Evolutionary conservation across 2,888 invertebrate genomes (phyloP), one percentile per base, ranked within the genome.

Genomic region (Molanna angustata): DNA sequence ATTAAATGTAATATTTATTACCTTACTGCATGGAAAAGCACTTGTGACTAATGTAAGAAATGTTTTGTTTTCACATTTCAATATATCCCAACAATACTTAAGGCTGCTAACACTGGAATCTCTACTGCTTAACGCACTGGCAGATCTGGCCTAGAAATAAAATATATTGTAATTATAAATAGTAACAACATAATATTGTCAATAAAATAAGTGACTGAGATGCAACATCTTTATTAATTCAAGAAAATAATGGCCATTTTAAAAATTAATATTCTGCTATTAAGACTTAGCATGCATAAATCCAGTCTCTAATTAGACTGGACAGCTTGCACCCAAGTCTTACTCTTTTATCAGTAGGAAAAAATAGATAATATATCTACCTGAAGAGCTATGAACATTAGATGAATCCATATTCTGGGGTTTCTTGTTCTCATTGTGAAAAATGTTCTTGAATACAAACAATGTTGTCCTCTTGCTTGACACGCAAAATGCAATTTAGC

Each of bases 351-450:
- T n/a, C n/a, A n/a, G n/a, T n/a, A n/a, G n/a, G n/a, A n/a, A n/a
- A n/a, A n/a, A n/a, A n/a, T n/a, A n/a, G n/a, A 43, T 31, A 52
- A 13, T 43, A 54, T 46, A 20, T 2, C 9, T 64, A 81, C 82
- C 78, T 94, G 94, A 58, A 94, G 82, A 58, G 94, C 91, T 46
- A 96, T 82, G 72, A 96, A 95, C 94, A 96, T 95, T 44, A 96
- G 80, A 74, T 96, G 95, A 60, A 96, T 90, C 96, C 95, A 95
- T 37, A 90, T 86, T 61, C 91, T 81, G 1, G 94, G 89, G 67
- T 87, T 84, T 59, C 90, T 82, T 21, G 88, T 89, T 61, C 86
- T 79, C 84, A 89, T 83, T 9, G 84, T 84, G 72, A 90, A 90
- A 62, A 84, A 83, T 7, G 87, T 84, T 66, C 86, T 83, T 52